Base-by-base conservation (phyloP, 37 sponge, comb jelly and placozoan species). In the Crambe crambe region DNA sequence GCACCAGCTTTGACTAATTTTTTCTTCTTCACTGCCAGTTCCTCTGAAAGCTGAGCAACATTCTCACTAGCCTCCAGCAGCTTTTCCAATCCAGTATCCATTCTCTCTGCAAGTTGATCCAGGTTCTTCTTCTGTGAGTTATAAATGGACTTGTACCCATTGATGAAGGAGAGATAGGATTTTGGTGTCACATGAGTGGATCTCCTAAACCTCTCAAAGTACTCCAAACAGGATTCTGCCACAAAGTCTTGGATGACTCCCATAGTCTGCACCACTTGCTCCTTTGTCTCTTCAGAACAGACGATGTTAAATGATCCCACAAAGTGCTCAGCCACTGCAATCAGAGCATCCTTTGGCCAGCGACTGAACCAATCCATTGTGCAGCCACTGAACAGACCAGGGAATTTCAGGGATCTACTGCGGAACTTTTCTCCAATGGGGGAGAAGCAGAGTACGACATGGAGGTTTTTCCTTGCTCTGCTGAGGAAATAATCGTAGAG, bases 311-410 rank as follows among this genome's bases (percentile, higher is more conserved):
- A 99, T 2, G 65, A 37, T 56, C 82, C 75, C 17, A 99, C 65
- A 70, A 96, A 99, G 81, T 99, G 97, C 71, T 96, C 84, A 42
- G 99, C 97, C 9, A 99, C 99, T 26, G 97, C 99, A 40, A 94
- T 85, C 42, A 99, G 85, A 30, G 99, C 99, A 70, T 99, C 99
- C 69, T 99, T 99, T 66, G 99, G 99, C 99, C 99, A 99, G 57
- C 99, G 97, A 82, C 91, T 96, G 85, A 99, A 99, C 99, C 99
- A 99, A 83, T 99, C 99, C 99, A 99, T 99, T 22, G 99, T 99
- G 73, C 99, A 96, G 23, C 99, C 99, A 75, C 95, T 94, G 84
- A 99, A 94, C 34, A 99, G 86, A 21, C 97, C 99, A 17, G 99
- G 99, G 83, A 99, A 99, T 84, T 99, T 99, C 47, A 99, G 87